These are phyloP conservation scores for Caenorhabditis brenneri DNA, from an alignment of 1,140 invertebrate species.

Conservation along the genomic window DNA sequence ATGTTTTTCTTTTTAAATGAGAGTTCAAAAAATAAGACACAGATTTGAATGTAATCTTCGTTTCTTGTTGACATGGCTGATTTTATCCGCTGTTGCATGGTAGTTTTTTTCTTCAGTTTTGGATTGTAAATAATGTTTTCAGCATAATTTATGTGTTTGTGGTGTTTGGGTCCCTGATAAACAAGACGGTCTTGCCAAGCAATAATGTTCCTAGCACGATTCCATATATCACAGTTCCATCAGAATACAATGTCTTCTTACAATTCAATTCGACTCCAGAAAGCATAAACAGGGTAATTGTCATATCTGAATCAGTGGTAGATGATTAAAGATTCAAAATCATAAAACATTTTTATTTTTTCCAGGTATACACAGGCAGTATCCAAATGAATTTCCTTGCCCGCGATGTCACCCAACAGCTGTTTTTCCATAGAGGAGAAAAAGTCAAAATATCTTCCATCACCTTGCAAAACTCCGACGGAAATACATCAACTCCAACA, in stretches of 20 bases:
- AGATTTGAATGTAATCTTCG: conserved; percentile 10
- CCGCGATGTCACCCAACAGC: background rate
- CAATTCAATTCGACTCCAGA: background rate
- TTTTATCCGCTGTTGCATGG: conserved; percentile 7
- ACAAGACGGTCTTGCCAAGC: conserved; percentile 7
- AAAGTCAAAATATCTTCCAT: conserved; percentile 1
- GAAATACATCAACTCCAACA: background rate
- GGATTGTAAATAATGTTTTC: background rate
- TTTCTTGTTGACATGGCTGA: background rate
- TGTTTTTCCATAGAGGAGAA: conserved; percentile 4
- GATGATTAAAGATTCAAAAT: too few species aligned
- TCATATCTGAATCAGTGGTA: too few species aligned
- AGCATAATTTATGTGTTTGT: conserved; percentile 24
- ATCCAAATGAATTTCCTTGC: background rate
- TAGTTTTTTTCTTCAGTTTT: background rate
- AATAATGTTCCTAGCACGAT: conserved; percentile 11
- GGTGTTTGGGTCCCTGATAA: background rate
- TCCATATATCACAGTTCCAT: conserved; percentile 9
- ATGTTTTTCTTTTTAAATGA: background rate
- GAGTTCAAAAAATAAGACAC: conserved; percentile 11
- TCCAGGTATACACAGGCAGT: conserved; percentile 3
- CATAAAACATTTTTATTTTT: background rate
- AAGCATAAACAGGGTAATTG: background rate
- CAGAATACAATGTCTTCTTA: background rate
- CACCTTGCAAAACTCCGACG: background rate